Evolutionary conservation across 2,888 invertebrate genomes (phyloP).

Genomic region (Ischnura elegans): DNA sequence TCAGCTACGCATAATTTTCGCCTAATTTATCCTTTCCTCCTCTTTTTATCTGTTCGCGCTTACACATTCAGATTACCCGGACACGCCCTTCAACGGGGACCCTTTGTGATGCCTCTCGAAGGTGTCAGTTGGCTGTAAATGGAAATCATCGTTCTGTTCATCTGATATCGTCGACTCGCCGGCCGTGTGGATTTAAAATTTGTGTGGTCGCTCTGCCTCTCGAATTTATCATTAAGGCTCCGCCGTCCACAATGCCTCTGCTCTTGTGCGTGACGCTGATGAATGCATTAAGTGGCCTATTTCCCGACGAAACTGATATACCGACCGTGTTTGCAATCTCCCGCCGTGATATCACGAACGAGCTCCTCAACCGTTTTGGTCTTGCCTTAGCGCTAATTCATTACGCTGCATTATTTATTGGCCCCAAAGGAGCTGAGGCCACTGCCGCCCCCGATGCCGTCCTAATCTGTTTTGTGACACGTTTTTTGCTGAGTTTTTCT

Average conservation of each 20-base stretch:
- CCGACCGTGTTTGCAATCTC: constrained; percentile 37
- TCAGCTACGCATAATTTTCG: neutral
- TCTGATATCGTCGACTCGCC: neutral
- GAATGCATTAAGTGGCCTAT: constrained; percentile 51
- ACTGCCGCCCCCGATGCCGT: no score
- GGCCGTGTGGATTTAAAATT: constrained; percentile 6
- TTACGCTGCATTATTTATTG: constrained; percentile 19
- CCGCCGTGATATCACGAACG: constrained; percentile 51
- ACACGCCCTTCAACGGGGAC: neutral
- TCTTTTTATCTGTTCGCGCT: neutral
- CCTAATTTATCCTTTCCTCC: neutral
- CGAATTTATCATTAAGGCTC: constrained; percentile 3
- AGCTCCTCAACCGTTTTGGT: constrained; percentile 25
- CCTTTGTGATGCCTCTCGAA: neutral
- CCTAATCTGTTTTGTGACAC: neutral
- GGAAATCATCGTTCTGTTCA: constrained; percentile 23
- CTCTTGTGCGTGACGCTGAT: constrained; percentile 37
- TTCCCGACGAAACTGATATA: constrained; percentile 48
- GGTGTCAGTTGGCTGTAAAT: constrained; percentile 18
- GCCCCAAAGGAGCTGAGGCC: no score
- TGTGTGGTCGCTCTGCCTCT: constrained; percentile 18
- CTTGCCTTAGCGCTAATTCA: neutral
- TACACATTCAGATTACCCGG: neutral
- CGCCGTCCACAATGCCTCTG: constrained; percentile 19
- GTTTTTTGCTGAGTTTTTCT: neutral